Percentiles rank a stretch among this genome's conserved stretches.
These are phyloP conservation scores for Mastomys coucha DNA, from an alignment of 2,113 vertebrate species.

Conservation along the genomic window DNA sequence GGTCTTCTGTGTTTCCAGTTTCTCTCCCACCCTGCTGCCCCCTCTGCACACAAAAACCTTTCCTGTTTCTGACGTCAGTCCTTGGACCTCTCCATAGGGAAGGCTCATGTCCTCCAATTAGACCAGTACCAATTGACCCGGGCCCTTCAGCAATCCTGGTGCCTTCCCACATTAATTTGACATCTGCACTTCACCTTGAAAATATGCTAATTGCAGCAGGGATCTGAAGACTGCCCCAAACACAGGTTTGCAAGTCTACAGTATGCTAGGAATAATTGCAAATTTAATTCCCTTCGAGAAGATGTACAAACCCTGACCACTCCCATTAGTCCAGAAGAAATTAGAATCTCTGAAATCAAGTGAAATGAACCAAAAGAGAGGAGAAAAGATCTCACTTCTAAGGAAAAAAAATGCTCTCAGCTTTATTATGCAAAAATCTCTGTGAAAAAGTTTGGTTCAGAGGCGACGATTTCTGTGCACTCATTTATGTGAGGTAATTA, in stretches of 20 bases:
- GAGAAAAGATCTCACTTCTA: slow-evolving; percentile 70
- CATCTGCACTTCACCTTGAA: slow-evolving; percentile 82
- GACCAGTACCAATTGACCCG: slow-evolving; percentile 65
- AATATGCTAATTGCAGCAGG: slow-evolving; percentile 80
- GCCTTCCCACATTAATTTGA: slow-evolving; percentile 76
- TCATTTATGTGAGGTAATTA: slow-evolving; percentile 63
- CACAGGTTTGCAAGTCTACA: slow-evolving; percentile 61
- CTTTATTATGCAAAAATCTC: slow-evolving; percentile 65
- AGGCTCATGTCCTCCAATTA: slow-evolving; percentile 77
- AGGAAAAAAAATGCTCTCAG: slow-evolving; percentile 29
- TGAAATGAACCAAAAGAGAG: slow-evolving; percentile 70
- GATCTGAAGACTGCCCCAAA: slow-evolving; percentile 69
- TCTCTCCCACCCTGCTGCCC: neutral
- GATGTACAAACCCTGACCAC: slow-evolving; percentile 77
- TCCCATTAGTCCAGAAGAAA: slow-evolving; percentile 79
- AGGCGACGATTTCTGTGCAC: slow-evolving; percentile 44
- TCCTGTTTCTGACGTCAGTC: slow-evolving; percentile 68
- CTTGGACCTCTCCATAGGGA: slow-evolving; percentile 54
- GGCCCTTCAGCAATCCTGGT: slow-evolving; percentile 58
- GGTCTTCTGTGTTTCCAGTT: neutral
- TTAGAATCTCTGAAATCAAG: slow-evolving; percentile 79
- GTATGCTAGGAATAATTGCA: slow-evolving; percentile 75
- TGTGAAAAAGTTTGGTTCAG: slow-evolving; percentile 58
- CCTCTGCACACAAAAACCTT: slow-evolving; percentile 4
- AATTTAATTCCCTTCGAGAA: slow-evolving; percentile 82